Percentiles rank a stretch among this genome's conserved stretches.
These are phyloP conservation scores for Chymomyza costata DNA, from an alignment of 1,140 invertebrate genomes.

Conservation along the genomic window DNA sequence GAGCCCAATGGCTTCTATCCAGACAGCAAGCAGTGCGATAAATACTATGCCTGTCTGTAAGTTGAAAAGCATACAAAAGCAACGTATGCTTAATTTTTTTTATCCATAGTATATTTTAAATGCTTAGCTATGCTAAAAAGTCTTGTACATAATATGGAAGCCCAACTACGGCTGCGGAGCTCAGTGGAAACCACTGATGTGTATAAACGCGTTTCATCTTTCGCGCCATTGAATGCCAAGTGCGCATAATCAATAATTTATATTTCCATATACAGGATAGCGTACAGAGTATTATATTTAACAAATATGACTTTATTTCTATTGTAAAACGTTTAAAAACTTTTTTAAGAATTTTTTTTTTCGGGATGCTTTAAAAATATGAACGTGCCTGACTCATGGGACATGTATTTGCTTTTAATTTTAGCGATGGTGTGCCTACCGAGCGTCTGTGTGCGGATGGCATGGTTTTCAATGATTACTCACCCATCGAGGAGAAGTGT, in stretches of 20 bases:
- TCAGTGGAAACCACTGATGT: slow-evolving; percentile 12
- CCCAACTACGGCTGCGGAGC: not conserved
- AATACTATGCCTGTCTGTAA: slow-evolving; percentile 89
- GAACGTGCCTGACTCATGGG: too few relatives aligned
- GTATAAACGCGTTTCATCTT: slow-evolving; percentile 23
- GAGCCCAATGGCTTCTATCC: slow-evolving; percentile 90
- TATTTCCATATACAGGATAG: not conserved
- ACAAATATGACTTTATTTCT: slow-evolving; percentile 23
- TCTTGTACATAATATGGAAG: too few relatives aligned
- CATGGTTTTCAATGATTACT: slow-evolving; percentile 93
- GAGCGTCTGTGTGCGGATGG: slow-evolving; percentile 91
- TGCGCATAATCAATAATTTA: slow-evolving; percentile 30
- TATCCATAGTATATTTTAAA: too few relatives aligned
- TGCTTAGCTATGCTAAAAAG: not conserved
- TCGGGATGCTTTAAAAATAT: too few relatives aligned
- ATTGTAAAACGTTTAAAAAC: slow-evolving; percentile 2
- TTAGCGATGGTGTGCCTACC: slow-evolving; percentile 80
- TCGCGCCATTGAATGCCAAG: slow-evolving; percentile 21
- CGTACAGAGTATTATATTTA: slow-evolving; percentile 23
- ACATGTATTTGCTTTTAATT: slow-evolving; percentile 35
- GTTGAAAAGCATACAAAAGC: slow-evolving; percentile 16
- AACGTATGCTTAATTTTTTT: not conserved
- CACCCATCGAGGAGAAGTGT: slow-evolving; percentile 88
- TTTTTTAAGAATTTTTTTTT: not conserved
- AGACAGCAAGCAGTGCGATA: slow-evolving; percentile 91